A percentile compares a stretch with the other conserved stretches of the same genome.
Evolutionary conservation across 2,113 vertebrate species (phyloP).

Genomic region (Danionella cerebrum): DNA sequence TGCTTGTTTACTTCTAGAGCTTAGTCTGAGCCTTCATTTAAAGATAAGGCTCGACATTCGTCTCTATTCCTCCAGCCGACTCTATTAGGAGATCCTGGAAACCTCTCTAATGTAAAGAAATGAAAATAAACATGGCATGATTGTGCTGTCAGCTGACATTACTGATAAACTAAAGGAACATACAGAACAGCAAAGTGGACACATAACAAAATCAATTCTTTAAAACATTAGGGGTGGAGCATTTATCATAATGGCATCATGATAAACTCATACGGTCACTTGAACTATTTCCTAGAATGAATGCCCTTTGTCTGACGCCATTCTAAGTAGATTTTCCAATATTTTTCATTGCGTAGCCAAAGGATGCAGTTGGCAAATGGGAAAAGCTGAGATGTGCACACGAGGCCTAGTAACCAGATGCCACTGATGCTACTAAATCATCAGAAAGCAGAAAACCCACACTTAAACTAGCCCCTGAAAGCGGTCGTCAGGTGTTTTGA

Average conservation of each 20-base stretch:
- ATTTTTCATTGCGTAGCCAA: too few relatives aligned
- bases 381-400: constrained; percentile 16
- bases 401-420: constrained; percentile 20
- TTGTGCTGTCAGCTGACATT: constrained; percentile 6
- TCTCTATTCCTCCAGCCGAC: not conserved
- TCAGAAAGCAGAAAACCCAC: not conserved
- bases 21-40: constrained; percentile 12
- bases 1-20: constrained; percentile 13
- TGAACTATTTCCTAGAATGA: not conserved
- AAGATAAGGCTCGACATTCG: not conserved
- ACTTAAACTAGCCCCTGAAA: not conserved
- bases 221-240: not conserved
- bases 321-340: too few relatives aligned
- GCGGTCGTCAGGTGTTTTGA: not conserved
- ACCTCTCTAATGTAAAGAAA: not conserved
- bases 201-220: not conserved
- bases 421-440: not conserved
- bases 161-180: not conserved
- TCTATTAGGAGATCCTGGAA: not conserved
- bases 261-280: not conserved
- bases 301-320: not conserved
- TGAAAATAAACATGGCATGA: not conserved
- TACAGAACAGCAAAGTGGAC: not conserved
- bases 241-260: constrained; percentile 4
- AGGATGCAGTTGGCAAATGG: too few relatives aligned